phyloP scores from a whole-genome alignment of 2,797 vertebrate genomes.

The Cirrhinus molitorella region DNA sequence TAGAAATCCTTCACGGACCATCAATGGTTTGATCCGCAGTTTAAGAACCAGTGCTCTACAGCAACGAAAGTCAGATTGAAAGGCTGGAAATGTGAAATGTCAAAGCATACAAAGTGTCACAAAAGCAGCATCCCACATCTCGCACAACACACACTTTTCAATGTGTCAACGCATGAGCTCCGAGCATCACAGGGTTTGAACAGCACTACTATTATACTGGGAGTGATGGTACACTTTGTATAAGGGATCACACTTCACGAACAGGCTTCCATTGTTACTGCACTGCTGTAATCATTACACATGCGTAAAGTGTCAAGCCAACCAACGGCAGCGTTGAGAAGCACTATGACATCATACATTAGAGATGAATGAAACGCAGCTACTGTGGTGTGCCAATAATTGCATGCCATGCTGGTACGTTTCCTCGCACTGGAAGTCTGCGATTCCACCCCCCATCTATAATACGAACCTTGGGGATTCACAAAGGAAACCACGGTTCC shows the following conservation, averaged over 20 bases:
- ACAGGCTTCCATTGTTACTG: conserved; percentile 56
- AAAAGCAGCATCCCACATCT: conserved; percentile 24
- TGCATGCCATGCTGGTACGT: conserved; percentile 15
- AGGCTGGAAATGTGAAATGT: conserved; percentile 10
- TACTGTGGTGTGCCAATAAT: conserved; percentile 27
- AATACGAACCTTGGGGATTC: conserved; percentile 13
- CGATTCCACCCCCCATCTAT: conserved; percentile 17
- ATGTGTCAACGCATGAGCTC: conserved; percentile 20
- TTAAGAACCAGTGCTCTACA: not conserved
- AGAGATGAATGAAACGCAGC: conserved; percentile 41
- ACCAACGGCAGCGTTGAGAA: conserved; percentile 35
- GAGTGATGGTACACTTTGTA: conserved; percentile 51
- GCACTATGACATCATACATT: conserved; percentile 42
- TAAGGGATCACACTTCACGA: conserved; percentile 44
- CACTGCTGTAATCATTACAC: conserved; percentile 47
- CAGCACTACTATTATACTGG: conserved; percentile 59
- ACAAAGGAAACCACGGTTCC: conserved; percentile 33
- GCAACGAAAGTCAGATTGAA: not conserved
- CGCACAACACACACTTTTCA: conserved; percentile 14
- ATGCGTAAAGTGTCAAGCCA: conserved; percentile 43
- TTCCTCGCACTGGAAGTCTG: conserved; percentile 29
- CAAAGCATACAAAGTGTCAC: conserved; percentile 16
- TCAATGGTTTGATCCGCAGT: no score
- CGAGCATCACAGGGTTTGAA: conserved; percentile 35
- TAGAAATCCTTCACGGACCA: not conserved